These are phyloP conservation scores for Sebastes wilsoni DNA, from an alignment of 2,797 vertebrate genomes.

Conservation along the genomic window DNA sequence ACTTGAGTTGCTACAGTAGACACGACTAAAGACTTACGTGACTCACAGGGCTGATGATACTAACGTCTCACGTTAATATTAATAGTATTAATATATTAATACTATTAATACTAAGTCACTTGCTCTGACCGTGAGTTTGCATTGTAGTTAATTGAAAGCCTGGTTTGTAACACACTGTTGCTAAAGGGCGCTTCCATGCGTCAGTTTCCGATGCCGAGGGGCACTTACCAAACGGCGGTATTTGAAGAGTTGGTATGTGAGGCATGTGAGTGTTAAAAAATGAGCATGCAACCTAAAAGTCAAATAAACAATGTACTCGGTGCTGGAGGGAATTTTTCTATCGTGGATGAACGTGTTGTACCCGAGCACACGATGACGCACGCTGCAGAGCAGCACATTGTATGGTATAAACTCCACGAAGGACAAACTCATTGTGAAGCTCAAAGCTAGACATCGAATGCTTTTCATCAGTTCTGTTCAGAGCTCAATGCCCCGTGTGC, in stretches of 20 bases:
- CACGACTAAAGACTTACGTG: no score
- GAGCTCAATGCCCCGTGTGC: background rate
- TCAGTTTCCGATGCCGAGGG: no score
- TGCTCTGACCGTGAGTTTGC: no score
- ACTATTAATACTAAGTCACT: no score
- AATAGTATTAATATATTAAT: no score
- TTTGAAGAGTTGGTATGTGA: background rate
- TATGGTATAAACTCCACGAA: background rate
- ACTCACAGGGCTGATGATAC: no score
- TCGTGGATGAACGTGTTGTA: background rate
- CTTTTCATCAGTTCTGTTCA: constrained; percentile 26
- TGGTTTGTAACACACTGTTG: fast-evolving
- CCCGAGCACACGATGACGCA: constrained; percentile 34
- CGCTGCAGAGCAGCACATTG: constrained; percentile 4
- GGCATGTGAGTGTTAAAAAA: background rate
- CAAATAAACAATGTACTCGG: background rate
- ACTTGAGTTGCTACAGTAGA: no score
- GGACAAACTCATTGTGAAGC: constrained; percentile 16
- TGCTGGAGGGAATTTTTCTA: background rate
- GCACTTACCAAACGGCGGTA: no score
- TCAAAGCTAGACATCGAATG: background rate
- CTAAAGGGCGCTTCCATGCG: no score
- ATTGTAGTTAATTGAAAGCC: no score
- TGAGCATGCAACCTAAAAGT: constrained; percentile 28
- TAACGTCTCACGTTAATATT: no score